Base-by-base conservation (phyloP, 2,113 vertebrate species). In the Talpa occidentalis region DNA sequence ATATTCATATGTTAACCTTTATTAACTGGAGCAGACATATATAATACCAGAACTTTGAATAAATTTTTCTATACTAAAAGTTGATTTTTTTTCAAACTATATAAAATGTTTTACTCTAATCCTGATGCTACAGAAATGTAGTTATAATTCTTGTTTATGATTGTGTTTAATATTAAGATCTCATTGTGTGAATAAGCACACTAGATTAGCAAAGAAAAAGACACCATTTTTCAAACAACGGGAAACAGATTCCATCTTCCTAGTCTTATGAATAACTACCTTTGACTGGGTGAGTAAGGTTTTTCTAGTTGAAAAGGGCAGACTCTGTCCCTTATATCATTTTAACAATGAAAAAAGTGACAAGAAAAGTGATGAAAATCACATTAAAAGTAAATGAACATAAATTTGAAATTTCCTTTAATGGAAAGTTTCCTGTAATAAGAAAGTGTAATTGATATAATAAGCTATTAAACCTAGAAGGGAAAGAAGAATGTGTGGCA, bases 391-490 rank as follows among this genome's bases (percentile, higher is more conserved):
- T 90, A 93, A 94, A 94, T 85, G 26, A 52, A 35, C 40, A 40
- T 81, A 91, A 77, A 40, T 56, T 21, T 81, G 54, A 54, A 82
- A 79, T 91, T 32, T 32, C 35, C 14, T 91, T 70, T 91, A 94
- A 95, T 93, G 90, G 77, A 93, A 97, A 92, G 40, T 81, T 96
- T 97, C 90, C 95, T 96, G 76, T 64, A 90, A 87, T 93, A 94
- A 89, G 49, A 84, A 87, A 30, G 2, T 87, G 67, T 94, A 82
- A 67, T 86, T 89, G 79, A 94, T 93, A 95, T 96, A 96, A 90
- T 85, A 82, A 93, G n/a, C 40, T 87, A 44, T 60, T 60, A 54
- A 90, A 59, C 40, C 47, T 94, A 28, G 54, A 93, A 59, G 21
- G 24, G 56, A 64, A 62, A 72, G 59, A 77, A 40, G 21, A 84